Conservation (phyloP, 2,888 invertebrate species). For the Agriopis leucophaearia region DNA sequence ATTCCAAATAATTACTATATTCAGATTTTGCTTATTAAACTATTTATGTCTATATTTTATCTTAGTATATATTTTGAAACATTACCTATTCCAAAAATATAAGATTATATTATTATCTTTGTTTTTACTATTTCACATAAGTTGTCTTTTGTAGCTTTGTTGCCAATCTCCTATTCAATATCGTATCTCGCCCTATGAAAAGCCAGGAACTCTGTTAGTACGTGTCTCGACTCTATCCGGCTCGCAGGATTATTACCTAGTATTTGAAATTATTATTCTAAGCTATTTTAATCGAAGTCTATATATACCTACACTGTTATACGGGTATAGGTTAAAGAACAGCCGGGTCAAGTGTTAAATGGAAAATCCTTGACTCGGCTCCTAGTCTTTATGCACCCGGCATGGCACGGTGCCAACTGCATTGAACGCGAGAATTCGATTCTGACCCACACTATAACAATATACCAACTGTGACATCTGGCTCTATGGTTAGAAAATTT, state of each 20-base stretch:
- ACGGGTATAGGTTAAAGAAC: conserved; percentile 2
- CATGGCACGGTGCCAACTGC: conserved; percentile 52
- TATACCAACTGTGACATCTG: conserved; percentile 20
- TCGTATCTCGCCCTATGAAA: no score
- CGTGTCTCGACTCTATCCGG: background rate
- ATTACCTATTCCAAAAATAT: no score
- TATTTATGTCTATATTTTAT: no score
- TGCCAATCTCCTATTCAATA: no score
- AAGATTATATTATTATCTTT: no score
- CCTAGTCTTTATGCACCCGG: conserved; percentile 44
- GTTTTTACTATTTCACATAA: no score
- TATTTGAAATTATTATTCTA: background rate
- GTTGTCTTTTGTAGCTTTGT: no score
- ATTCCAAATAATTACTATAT: no score
- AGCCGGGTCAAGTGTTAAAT: conserved; percentile 43
- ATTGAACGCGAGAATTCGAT: conserved; percentile 49
- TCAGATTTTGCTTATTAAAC: no score
- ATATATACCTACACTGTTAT: background rate
- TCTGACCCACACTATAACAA: conserved; percentile 38
- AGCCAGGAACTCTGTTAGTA: no score
- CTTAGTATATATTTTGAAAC: no score
- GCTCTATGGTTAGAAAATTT: no score
- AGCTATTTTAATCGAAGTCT: background rate
- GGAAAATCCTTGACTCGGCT: conserved; percentile 33
- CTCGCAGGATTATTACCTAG: background rate